phyloP scores from a whole-genome alignment of 2,113 vertebrate genomes.

The Propithecus coquereli region DNA sequence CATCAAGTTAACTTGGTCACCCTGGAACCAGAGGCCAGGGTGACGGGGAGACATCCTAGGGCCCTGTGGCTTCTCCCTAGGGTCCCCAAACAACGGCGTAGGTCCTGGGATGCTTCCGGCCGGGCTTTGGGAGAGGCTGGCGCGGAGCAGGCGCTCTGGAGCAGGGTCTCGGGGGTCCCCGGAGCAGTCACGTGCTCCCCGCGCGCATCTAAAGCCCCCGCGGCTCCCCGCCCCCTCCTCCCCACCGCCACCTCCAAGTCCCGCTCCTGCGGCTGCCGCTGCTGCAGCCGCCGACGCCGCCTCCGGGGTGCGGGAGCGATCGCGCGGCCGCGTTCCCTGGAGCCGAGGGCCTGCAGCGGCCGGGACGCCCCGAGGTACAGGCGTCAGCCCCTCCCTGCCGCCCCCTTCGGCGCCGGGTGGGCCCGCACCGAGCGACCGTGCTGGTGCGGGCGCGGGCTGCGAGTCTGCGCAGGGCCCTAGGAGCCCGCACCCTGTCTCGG shows the following conservation, averaged over 20 bases:
- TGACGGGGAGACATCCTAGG: neutral
- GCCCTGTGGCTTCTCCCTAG: neutral
- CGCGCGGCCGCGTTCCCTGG: neutral
- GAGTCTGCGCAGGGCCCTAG: neutral
- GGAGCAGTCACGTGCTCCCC: slow-evolving; percentile 44
- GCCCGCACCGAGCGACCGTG: neutral
- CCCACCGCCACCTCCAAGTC: neutral
- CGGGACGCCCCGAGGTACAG: slow-evolving; percentile 45
- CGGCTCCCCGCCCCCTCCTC: neutral
- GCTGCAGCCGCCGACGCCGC: neutral
- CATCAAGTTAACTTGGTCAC: neutral
- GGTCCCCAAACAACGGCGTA: neutral
- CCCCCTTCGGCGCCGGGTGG: neutral
- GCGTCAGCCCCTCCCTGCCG: neutral
- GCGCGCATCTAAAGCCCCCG: slow-evolving; percentile 37
- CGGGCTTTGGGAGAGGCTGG: neutral
- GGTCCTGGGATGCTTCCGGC: neutral
- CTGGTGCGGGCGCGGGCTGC: neutral
- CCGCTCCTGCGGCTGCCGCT: neutral
- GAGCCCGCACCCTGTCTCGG: neutral
- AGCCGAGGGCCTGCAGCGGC: neutral
- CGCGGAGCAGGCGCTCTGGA: neutral
- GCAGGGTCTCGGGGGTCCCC: slow-evolving; percentile 51
- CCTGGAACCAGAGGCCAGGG: neutral
- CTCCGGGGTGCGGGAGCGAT: neutral